Base-by-base conservation (phyloP, 2,797 vertebrate genomes). In the Rhynchotus rufescens region DNA sequence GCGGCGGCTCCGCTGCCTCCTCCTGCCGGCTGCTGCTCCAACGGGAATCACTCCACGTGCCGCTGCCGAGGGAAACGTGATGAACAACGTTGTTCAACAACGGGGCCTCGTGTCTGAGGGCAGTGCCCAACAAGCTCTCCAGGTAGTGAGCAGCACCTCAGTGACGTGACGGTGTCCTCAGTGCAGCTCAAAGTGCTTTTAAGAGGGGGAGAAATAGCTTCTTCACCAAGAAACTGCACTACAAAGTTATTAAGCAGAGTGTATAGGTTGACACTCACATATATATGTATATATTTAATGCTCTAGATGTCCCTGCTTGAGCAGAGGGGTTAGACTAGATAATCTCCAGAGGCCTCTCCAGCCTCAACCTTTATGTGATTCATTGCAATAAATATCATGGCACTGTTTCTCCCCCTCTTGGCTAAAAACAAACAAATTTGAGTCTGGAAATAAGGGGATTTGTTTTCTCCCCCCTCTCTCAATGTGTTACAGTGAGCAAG, bases 41-140 rank as follows among this genome's bases (percentile, higher is more conserved):
- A 3, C 22, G 20, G 7, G 0, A 1, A 0, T 9, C 32, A 10
- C 17, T 59, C 30, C 54, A 6, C 1, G 2, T 3, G 2, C 3
- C 7, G 5, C 15, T 3, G 4, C 44, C 38, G 6, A 34, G 16
- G 6, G 61, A 42, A 54, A 73, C 38, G 26, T 38, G 47, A 62
- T 23, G 23, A 36, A n/a, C n/a, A n/a, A n/a, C n/a, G n/a, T 42
- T 14, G 12, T 22, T 47, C 28, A 40, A 59, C 20, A 74, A 9
- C 71, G n/a, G 1, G 11, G 45, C 17, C 85, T 64, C 36, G 60
- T 59, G 84, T 21, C 54, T 1, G 20, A 74, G 56, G 57, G n/a
- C 71, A 65, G 47, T 26, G 65, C 76, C 28, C 51, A 59, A 26
- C 13, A 77, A 91, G 52, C 80, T 13, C 75, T 2, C 42, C 42